Conservation (phyloP, 1,140 invertebrate species). For the Pseudomyrmex cubaensis region DNA sequence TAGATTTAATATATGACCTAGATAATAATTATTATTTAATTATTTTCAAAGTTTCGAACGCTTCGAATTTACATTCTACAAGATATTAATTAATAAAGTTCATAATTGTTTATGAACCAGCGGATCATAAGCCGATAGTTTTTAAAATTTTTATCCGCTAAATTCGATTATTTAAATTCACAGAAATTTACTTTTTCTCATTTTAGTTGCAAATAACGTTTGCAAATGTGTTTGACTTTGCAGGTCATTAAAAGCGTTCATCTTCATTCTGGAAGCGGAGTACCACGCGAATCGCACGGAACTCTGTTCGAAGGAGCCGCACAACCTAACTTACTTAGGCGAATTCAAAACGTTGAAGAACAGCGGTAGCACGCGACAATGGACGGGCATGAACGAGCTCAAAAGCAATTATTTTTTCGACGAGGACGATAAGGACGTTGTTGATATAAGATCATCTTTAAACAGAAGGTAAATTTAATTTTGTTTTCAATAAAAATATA, state of each 20-base stretch:
- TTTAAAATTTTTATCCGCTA: too few relatives aligned
- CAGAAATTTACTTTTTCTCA: not conserved
- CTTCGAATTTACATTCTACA: too few relatives aligned
- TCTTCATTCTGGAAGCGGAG: conserved; percentile 80
- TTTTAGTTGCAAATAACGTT: not conserved
- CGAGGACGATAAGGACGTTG: conserved; percentile 53
- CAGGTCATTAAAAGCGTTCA: conserved; percentile 80
- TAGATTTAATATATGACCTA: too few relatives aligned
- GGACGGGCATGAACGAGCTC: conserved; percentile 38
- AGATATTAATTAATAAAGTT: too few relatives aligned
- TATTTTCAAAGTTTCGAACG: too few relatives aligned
- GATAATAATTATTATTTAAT: too few relatives aligned
- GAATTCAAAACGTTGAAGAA: conserved; percentile 11
- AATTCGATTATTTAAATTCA: too few relatives aligned
- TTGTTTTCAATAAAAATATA: not conserved
- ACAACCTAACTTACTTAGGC: not conserved
- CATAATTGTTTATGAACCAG: too few relatives aligned
- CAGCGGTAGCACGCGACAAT: conserved; percentile 31
- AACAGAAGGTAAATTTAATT: conserved; percentile 75
- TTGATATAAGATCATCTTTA: conserved; percentile 78
- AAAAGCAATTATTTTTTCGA: conserved; percentile 79
- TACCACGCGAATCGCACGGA: conserved; percentile 76
- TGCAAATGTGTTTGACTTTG: conserved; percentile 7
- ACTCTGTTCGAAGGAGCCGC: conserved; percentile 72
- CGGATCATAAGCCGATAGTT: too few relatives aligned